Evolutionary conservation across 2,113 vertebrate genomes (phyloP), one percentile per base, ranked within the genome.

Genomic region (Poeciliopsis prolifica): DNA sequence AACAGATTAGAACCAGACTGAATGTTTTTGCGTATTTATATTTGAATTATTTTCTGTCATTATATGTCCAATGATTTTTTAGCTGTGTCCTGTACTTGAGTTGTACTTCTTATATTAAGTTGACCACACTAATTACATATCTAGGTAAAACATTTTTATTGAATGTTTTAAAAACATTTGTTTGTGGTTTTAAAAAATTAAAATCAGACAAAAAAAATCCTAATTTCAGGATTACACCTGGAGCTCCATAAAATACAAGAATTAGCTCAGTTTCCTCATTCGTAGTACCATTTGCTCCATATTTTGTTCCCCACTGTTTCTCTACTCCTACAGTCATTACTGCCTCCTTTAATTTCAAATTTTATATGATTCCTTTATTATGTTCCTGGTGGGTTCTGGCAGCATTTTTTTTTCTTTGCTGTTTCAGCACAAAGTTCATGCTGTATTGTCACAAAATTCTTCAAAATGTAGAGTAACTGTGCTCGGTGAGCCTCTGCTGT

Each of bases 401-500:
- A 15, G 33, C 68, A 70, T 5, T 0, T 60, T 26, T 33, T 35
- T 1, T 60, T 26, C 35, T 8, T 24, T 58, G 51, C 68, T 35
- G 68, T 51, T 58, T 19, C 5, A 58, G 29, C 30, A 54, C 15
- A n/a, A 35, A 58, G 19, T n/a, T 35, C 15, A 26, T 35, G 51
- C 68, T 60, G 48, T 3, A 60, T 70, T 60, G 54, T 33, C 19
- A 28, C 31, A 37, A 37, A 28, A n/a, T 0, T 61, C n/a, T 33
- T 29, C 24, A 5, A 77, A 37, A 28, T 28, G 54, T 33, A 26
- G 15, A 65, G 58, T 77, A 61, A n/a, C 42, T 70, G 60, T 42
- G 0, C 63, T 74, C 2, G 6, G 24, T 24, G 51, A 58, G 51
- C 7, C 51, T 58, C 51, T 58, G 8, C 51, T 58, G 51, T 58